These are phyloP conservation scores for Bothrops alternatus DNA, from an alignment of 2,797 vertebrate genomes.

Conservation along the genomic window DNA sequence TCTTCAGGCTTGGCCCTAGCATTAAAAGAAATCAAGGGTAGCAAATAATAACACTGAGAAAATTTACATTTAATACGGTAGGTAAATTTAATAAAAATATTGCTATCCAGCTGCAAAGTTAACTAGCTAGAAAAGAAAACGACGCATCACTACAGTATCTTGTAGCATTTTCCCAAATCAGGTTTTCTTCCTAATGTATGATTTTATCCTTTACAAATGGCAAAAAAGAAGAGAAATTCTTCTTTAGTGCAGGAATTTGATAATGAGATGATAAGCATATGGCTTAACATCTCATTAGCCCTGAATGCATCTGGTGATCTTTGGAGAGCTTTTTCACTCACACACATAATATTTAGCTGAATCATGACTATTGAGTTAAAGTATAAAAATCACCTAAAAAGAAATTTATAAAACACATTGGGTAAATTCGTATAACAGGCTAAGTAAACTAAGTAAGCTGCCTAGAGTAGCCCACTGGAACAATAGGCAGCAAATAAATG, in stretches of 20 bases:
- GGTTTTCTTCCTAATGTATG: not conserved
- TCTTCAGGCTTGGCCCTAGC: constrained; percentile 81
- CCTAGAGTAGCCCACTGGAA: not conserved
- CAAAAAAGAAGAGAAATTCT: not conserved
- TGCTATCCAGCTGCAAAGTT: not conserved
- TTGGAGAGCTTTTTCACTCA: not conserved
- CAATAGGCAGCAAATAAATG: not conserved
- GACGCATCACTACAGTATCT: not conserved
- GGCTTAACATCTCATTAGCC: not conserved
- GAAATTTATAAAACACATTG: not conserved
- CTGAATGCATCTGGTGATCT: not conserved
- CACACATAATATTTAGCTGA: not conserved
- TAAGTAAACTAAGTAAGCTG: not conserved
- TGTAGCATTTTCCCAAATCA: not conserved
- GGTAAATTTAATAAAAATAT: not conserved
- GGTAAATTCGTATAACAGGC: not conserved
- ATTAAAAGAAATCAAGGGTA: not conserved
- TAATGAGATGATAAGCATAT: not conserved
- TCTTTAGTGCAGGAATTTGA: not conserved
- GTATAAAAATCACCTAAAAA: not conserved
- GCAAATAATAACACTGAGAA: not conserved
- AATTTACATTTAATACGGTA: not conserved
- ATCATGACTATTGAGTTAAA: not conserved
- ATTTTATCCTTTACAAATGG: not conserved
- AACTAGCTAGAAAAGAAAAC: too few species aligned